Evolutionary conservation across 2,888 invertebrate genomes (phyloP).

Genomic region (Cerastis leucographa): DNA sequence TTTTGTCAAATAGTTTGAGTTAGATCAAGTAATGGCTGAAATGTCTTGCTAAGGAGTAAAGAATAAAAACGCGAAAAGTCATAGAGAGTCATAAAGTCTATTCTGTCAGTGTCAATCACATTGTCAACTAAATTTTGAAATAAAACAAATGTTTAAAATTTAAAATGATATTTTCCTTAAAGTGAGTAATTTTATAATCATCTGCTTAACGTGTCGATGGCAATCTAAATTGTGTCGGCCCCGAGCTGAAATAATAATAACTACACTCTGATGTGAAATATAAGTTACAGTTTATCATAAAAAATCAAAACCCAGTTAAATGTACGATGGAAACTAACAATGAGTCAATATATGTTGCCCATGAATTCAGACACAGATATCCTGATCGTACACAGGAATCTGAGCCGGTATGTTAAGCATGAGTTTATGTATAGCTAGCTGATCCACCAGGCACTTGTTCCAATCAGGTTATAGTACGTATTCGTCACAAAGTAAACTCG

Average conservation of each 20-base stretch:
- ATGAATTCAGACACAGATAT: neutral
- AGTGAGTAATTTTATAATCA: neutral
- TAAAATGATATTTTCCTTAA: constrained; percentile 45
- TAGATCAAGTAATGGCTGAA: constrained; percentile 15
- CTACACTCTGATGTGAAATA: constrained; percentile 13
- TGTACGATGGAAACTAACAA: constrained; percentile 26
- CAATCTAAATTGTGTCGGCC: too few relatives aligned
- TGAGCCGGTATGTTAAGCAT: constrained; percentile 39
- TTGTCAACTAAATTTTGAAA: constrained; percentile 31
- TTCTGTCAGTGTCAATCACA: constrained; percentile 42
- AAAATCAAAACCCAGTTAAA: neutral
- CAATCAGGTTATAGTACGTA: too few relatives aligned
- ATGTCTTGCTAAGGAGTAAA: neutral
- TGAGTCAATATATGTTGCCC: neutral
- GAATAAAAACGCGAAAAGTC: constrained; percentile 10
- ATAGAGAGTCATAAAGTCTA: constrained; percentile 12
- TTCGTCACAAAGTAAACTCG: too few relatives aligned
- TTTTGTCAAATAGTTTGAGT: neutral
- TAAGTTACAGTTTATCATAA: constrained; percentile 36
- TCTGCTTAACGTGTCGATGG: too few relatives aligned
- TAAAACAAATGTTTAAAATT: constrained; percentile 48
- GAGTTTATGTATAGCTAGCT: neutral
- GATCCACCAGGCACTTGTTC: too few relatives aligned
- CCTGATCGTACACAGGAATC: constrained; percentile 5
- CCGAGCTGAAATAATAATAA: neutral